These are phyloP conservation scores for Alentia gelatinosa DNA, from an alignment of 2,888 invertebrate species.

Conservation along the genomic window DNA sequence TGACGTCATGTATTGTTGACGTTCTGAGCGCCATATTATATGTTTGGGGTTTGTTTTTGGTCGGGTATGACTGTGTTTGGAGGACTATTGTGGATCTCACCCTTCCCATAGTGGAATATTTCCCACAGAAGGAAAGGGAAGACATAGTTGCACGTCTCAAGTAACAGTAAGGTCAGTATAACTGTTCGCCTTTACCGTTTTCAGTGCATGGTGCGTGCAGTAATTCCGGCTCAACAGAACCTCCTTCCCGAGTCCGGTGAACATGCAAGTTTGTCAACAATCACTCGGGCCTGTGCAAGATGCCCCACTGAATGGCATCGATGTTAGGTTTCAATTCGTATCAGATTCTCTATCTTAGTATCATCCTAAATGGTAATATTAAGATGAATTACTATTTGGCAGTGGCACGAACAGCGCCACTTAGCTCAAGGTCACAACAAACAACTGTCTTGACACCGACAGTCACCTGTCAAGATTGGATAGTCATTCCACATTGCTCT, in stretches of 20 bases:
- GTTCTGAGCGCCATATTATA: conserved; percentile 41
- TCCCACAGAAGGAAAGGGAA: neutral
- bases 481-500: no score
- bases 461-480: neutral
- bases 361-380: no score
- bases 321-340: no score
- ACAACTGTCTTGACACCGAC: neutral
- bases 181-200: neutral
- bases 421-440: conserved; percentile 30
- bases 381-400: no score
- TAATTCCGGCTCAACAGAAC: neutral
- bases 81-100: neutral
- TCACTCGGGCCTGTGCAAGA: neutral
- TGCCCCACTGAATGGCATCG: no score
- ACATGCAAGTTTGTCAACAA: neutral
- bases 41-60: conserved; percentile 39
- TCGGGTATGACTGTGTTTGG: conserved; percentile 36
- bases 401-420: no score
- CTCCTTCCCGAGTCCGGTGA: neutral
- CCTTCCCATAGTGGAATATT: neutral
- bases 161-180: neutral
- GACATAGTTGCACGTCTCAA: neutral
- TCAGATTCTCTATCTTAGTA: no score
- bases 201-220: neutral
- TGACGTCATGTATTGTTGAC: conserved; percentile 46